Base-by-base conservation (phyloP, 2,888 invertebrate species). In the Cerastis rubricosa region DNA sequence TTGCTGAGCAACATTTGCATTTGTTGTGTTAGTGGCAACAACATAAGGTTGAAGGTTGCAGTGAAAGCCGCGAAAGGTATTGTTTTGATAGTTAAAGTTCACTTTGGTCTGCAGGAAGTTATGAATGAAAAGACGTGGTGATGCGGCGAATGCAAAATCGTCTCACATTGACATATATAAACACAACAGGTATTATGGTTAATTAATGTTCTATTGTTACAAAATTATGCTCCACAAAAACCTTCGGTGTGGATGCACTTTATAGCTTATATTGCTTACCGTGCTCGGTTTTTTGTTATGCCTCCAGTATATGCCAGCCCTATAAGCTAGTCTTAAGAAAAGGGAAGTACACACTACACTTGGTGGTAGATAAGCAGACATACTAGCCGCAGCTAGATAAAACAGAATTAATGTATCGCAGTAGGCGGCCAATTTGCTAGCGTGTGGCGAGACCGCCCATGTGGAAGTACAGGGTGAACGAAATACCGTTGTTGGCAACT, bases 351-450 rank as follows among this genome's bases (percentile, higher is more conserved):
- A n/a, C 40, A 59, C 40, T 81, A n/a, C 29, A 59, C 40, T 81
- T 63, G 2, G 22, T 47, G n/a, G 14, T 70, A 78, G 70, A 66
- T 70, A 70, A 64, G 71, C 72, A 64, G 45, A 64, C 57, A 63
- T 77, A 81, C 72, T 63, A 72, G 73, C 68, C 54, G 67, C 57
- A 61, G 45, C 49, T 63, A 85, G 71, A 85, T 81, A 81, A 85
- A 76, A 85, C 74, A 64, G 47, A 64, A 47, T 43, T 71, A 77
- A 83, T 85, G 71, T 70, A 66, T 85, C 71, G 25, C 71, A 82
- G 73, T 72, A 70, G 86, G 86, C 61, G 69, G 71, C 63, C 71
- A 74, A 85, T 83, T 82, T 82, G 72, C 47, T 59, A 35, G 71
- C 69, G 47, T 74, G 83, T 59, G 70, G 86, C 71, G 45, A 74